phyloP scores from a whole-genome alignment of 2,113 vertebrate genomes.

The Centrocercus urophasianus region DNA sequence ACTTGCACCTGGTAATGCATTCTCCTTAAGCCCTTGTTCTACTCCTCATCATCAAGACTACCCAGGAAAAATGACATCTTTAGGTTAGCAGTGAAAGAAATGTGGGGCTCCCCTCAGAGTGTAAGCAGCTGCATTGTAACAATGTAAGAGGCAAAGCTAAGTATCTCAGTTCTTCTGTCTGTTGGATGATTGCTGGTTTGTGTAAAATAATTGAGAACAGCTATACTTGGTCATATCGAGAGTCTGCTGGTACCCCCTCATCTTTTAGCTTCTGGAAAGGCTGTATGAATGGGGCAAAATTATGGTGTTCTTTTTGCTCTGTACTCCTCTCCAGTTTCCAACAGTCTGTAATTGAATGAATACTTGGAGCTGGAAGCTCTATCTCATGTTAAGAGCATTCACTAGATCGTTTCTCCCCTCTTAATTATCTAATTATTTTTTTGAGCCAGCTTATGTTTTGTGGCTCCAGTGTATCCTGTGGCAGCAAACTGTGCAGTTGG shows the following conservation, averaged over 20 bases:
- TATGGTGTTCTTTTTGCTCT: background rate
- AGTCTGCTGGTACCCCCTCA: background rate
- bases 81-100: background rate
- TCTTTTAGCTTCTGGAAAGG: background rate
- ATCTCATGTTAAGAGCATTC: background rate
- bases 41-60: background rate
- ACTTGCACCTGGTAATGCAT: background rate
- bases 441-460: background rate
- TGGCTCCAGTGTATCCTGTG: background rate
- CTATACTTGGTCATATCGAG: background rate
- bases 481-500: background rate
- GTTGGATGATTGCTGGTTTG: background rate
- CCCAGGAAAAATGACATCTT: background rate
- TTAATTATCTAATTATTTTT: background rate
- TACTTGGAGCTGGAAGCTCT: background rate
- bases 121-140: background rate
- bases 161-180: background rate
- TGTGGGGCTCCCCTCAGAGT: background rate
- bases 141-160: background rate
- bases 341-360: background rate
- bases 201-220: background rate
- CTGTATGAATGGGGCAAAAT: background rate
- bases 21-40: background rate
- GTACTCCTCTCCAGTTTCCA: background rate
- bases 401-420: rapidly evolving